Base-by-base conservation (phyloP, 2,888 invertebrate genomes). In the Protonemura montana region DNA sequence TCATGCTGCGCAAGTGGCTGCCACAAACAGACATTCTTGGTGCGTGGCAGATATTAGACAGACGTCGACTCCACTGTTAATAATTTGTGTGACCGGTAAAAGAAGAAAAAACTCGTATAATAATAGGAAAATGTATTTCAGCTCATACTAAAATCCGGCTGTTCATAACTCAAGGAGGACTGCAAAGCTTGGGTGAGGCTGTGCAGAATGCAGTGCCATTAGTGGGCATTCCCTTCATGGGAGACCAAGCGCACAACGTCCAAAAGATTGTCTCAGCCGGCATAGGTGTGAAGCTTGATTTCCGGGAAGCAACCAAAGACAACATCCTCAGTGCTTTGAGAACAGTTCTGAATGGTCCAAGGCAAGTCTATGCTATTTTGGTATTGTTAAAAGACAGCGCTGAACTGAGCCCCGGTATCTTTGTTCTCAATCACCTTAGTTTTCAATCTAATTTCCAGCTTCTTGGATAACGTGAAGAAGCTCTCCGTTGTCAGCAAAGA, bases 1-100 rank as follows among this genome's bases (percentile, higher is more conserved):
- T 93, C 0, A 91, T 91, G 86, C 89, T 92, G 0, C 83, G 91
- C 13, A 88, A 91, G 5, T 93, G 93, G 92, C 91, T 91, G 41
- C 91, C 92, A 0, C 92, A 92, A 87, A 91, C 91, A 87, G 91
- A 91, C 87, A 87, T 92, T 26, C 88, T 92, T 85, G 90, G 92
- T 92, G 5, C 25, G 29, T 30, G 2, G 13, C 6, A 59, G 13
- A 59, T 13, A 16, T 3, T 35, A 35, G n/a, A n/a, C n/a, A n/a
- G n/a, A n/a, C n/a, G n/a, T n/a, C n/a, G n/a, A n/a, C 35, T 3
- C 35, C 35, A 35, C 35, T 35, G 35, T n/a, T n/a, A n/a, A n/a
- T n/a, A n/a, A n/a, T n/a, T n/a, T n/a, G n/a, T n/a, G n/a, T n/a
- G n/a, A n/a, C n/a, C n/a, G n/a, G n/a, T n/a, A n/a, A n/a, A n/a